Evolutionary conservation across 1,140 invertebrate species (phyloP), one percentile per base, ranked within the genome.

Genomic region (Cherax quadricarinatus): DNA sequence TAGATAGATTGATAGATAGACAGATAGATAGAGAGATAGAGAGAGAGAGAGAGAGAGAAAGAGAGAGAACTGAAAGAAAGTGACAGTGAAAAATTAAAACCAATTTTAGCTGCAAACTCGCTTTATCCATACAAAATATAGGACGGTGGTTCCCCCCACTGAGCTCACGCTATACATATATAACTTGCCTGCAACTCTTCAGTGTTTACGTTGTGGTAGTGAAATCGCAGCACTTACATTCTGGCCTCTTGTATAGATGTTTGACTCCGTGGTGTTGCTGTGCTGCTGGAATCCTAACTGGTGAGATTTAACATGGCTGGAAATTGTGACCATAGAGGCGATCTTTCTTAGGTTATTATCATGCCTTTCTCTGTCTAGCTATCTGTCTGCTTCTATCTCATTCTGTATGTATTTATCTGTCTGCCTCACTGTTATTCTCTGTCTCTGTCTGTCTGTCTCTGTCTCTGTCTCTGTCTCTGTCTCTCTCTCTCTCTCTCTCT

Each of bases 131-230:
- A 75, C 24, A 75, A 3, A 75, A 75, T 75, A 75, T 75, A 75
- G 70, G 70, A 24, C n/a, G 24, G 6, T 75, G 70, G 7, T n/a
- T n/a, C n/a, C n/a, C 24, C 5, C 70, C 70, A 21, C 30, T 41
- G 30, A 2, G 30, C 70, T 12, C 70, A 4, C 70, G 70, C n/a
- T 75, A 24, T 14, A 57, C 70, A 75, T 75, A 75, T 75, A 75
- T 75, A 75, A 75, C 70, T 75, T 75, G 24, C 24, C 24, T 75
- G 70, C n/a, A 75, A 30, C 70, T 75, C 70, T 75, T 75, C 70
- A 24, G 30, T 75, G 70, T 75, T 75, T 75, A 75, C 70, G 70
- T 75, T 75, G 70, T 9, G 70, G 70, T 75, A 75, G 70, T 75
- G 24, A 75, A 75, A 75, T 75, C 70, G 70, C 70, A 75, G 30